Evolutionary conservation across 2,888 invertebrate genomes (phyloP).

Genomic region (Hipparchia sbordonii): DNA sequence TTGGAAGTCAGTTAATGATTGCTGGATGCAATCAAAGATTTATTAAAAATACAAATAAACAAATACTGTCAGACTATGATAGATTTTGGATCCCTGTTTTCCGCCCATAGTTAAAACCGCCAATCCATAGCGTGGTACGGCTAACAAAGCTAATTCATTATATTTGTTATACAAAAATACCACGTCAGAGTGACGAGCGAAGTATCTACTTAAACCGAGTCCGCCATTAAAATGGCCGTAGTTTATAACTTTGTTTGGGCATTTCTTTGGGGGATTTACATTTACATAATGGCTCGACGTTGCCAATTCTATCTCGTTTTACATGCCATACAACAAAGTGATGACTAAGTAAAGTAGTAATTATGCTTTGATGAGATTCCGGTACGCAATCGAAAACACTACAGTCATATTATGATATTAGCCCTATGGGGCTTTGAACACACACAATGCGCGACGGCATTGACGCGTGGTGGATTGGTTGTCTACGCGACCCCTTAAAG

Average conservation of each 20-base stretch:
- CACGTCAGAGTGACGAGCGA: constrained; percentile 15
- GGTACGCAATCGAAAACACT: neutral
- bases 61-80: no score
- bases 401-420: neutral
- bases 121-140: neutral
- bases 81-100: no score
- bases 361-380: constrained; percentile 22
- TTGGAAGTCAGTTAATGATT: no score
- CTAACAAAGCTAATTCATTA: constrained; percentile 9
- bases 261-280: neutral
- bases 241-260: constrained; percentile 20
- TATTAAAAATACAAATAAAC: no score
- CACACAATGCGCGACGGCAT: no score
- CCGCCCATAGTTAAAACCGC: no score
- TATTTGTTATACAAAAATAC: constrained; percentile 12
- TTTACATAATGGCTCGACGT: constrained; percentile 21
- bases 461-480: no score
- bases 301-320: constrained; percentile 19
- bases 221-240: constrained; percentile 12
- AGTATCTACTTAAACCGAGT: neutral
- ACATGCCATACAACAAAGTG: constrained; percentile 14
- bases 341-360: constrained; percentile 18
- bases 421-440: neutral
- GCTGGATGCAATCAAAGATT: no score
- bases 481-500: no score